Percentiles rank a stretch among this genome's conserved stretches.
These are phyloP conservation scores for Tachina grossa DNA, from an alignment of 2,888 invertebrate species.

Conservation along the genomic window DNA sequence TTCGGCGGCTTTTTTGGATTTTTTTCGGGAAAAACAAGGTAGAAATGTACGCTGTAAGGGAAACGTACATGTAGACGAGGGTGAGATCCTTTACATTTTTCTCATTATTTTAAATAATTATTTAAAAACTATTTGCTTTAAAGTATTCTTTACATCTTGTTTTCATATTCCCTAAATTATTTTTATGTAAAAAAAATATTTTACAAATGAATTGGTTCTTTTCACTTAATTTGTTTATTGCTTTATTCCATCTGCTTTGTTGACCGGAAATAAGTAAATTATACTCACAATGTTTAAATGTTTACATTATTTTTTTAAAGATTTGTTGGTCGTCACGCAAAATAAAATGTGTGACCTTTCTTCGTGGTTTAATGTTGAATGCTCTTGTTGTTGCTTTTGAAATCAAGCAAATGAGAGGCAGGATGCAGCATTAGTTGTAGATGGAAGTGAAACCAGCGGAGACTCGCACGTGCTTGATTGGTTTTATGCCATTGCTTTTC, in stretches of 20 bases:
- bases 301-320: not conserved
- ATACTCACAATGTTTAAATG: no score
- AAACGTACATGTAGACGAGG: no score
- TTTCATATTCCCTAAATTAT: not conserved
- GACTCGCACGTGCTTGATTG: not conserved
- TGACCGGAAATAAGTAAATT: slow-evolving; percentile 13
- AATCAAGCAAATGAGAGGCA: not conserved
- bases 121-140: no score
- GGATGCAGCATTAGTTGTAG: not conserved
- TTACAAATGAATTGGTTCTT: not conserved
- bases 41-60: no score
- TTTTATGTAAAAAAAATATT: not conserved
- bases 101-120: no score
- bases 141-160: not conserved
- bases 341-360: not conserved
- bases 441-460: not conserved
- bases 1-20: no score
- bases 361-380: not conserved
- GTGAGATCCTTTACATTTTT: no score
- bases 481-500: no score
- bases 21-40: no score
- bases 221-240: not conserved
- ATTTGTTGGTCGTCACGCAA: not conserved
- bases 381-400: not conserved
- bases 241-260: not conserved